phyloP scores from a whole-genome alignment of 2,113 vertebrate genomes.

The Lepisosteus oculatus region DNA sequence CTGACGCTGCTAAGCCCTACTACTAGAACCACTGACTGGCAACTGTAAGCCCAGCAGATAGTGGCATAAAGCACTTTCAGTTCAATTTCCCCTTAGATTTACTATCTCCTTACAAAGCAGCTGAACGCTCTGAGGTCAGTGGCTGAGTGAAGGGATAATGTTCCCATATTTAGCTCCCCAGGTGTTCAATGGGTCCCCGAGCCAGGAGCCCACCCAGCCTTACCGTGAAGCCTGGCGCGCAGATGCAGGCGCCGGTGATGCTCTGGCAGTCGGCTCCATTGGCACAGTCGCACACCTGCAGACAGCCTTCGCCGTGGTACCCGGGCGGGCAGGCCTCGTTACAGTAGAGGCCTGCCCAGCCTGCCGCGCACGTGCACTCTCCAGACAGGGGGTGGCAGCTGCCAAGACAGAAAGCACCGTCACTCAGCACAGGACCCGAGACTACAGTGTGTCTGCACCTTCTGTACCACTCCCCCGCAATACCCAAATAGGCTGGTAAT shows the following conservation, averaged over 20 bases:
- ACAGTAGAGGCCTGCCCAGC: slow-evolving; percentile 92
- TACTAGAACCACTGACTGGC: too few species aligned
- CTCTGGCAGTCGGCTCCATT: slow-evolving; percentile 90
- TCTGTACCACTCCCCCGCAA: background rate
- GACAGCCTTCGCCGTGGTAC: slow-evolving; percentile 82
- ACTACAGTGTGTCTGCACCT: background rate
- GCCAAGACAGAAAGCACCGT: slow-evolving; percentile 32
- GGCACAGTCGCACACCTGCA: slow-evolving; percentile 77
- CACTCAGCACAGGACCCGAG: slow-evolving; percentile 20
- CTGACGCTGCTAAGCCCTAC: too few species aligned
- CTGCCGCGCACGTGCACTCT: slow-evolving; percentile 85
- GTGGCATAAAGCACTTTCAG: too few species aligned
- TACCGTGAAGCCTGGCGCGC: slow-evolving; percentile 89
- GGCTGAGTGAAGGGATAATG: too few species aligned
- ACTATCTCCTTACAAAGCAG: too few species aligned
- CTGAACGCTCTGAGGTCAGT: too few species aligned
- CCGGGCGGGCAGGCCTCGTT: slow-evolving; percentile 88
- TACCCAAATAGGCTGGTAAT: background rate
- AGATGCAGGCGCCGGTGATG: slow-evolving; percentile 80
- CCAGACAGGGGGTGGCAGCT: slow-evolving; percentile 96
- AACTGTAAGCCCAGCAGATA: too few species aligned
- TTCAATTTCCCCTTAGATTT: too few species aligned
- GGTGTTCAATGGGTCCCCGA: too few species aligned
- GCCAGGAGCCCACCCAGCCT: slow-evolving; percentile 27
- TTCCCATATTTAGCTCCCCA: too few species aligned